Percentiles rank a stretch among this genome's conserved stretches.
phyloP scores from a whole-genome alignment of 2,888 invertebrate species.

The Nemapogon koenigi region DNA sequence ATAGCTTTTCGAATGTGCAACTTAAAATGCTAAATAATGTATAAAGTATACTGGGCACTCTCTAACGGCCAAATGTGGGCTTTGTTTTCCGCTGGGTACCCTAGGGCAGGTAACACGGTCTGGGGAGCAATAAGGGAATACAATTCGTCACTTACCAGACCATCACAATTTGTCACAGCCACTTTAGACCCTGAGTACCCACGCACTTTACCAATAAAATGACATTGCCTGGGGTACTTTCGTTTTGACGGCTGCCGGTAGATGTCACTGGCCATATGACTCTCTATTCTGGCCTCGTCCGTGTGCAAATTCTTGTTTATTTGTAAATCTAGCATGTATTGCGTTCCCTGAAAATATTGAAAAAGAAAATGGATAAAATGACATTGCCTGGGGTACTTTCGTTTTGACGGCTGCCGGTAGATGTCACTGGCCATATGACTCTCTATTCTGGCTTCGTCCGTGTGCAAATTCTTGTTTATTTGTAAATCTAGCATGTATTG shows the following conservation, averaged over 20 bases:
- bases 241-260: neutral
- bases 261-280: neutral
- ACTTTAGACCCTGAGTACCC: constrained; percentile 5
- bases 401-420: neutral
- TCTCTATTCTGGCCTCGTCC: neutral
- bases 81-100: too few relatives aligned
- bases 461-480: constrained; percentile 1
- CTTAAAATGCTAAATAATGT: neutral
- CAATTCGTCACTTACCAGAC: constrained; percentile 11
- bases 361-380: constrained; percentile 5
- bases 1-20: too few relatives aligned
- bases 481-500: constrained; percentile 9
- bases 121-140: too few relatives aligned
- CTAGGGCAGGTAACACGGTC: too few relatives aligned
- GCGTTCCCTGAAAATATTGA: constrained; percentile 5
- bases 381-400: too few relatives aligned
- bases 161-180: constrained; percentile 8
- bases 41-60: neutral
- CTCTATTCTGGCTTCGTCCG: neutral
- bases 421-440: neutral
- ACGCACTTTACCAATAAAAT: constrained; percentile 5
- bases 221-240: too few relatives aligned
- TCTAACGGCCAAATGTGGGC: neutral
- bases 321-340: constrained; percentile 8
- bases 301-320: constrained; percentile 1